A percentile compares a stretch with the other conserved stretches of the same genome.
These are phyloP conservation scores for Epizoanthus illoricatus DNA, from an alignment of 92 coral and sea anemone genomes.

Conservation along the genomic window DNA sequence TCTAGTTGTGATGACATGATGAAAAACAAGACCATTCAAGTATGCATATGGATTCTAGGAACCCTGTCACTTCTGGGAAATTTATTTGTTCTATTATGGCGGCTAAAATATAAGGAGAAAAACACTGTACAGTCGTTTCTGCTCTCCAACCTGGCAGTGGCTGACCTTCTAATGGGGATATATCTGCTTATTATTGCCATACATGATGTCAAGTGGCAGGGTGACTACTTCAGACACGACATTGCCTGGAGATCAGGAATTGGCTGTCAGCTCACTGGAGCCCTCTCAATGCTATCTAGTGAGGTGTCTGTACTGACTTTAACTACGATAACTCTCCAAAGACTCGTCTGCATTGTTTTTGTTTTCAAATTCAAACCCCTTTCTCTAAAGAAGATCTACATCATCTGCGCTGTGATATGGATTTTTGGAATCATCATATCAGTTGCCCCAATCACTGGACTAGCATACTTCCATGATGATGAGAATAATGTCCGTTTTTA, in stretches of 20 bases:
- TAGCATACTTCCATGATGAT: slow-evolving; percentile 17
- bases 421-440: slow-evolving; percentile 6
- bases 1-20: slow-evolving; percentile 37
- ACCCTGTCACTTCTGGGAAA: slow-evolving; percentile 15
- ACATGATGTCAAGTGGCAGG: slow-evolving; percentile 34
- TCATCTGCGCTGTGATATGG: slow-evolving; percentile 28
- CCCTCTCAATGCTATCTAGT: slow-evolving; percentile 34
- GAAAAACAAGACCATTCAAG: slow-evolving; percentile 3
- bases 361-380: slow-evolving; percentile 17
- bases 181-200: slow-evolving; percentile 37
- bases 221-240: slow-evolving; percentile 39
- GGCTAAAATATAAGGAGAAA: slow-evolving; percentile 6
- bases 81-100: slow-evolving; percentile 25
- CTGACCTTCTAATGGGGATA: slow-evolving; percentile 20
- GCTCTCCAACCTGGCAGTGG: slow-evolving; percentile 39
- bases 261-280: slow-evolving; percentile 38
- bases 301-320: slow-evolving; percentile 41
- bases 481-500: slow-evolving; percentile 22
- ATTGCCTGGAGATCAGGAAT: slow-evolving; percentile 39
- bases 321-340: slow-evolving; percentile 26
- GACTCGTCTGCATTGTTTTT: slow-evolving; percentile 36
- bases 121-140: slow-evolving; percentile 45
- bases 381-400: background rate
- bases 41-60: slow-evolving; percentile 34
- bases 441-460: slow-evolving; percentile 4